Evolutionary conservation across 2,797 vertebrate genomes (phyloP).

Genomic region (Lates japonicus): DNA sequence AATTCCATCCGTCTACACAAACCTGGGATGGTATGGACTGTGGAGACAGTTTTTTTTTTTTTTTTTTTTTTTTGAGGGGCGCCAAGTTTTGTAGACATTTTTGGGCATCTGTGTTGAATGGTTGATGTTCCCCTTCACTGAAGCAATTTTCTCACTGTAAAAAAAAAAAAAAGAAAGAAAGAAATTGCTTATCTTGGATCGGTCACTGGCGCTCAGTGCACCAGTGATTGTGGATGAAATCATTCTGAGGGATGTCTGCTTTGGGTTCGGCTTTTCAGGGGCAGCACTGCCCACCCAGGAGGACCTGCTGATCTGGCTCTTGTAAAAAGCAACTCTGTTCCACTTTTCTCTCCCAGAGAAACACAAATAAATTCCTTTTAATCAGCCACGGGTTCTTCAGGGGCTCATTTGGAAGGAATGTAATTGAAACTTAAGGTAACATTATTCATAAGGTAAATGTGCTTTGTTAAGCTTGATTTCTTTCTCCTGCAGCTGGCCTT

Average conservation of each 20-base stretch:
- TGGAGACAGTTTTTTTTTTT: slow-evolving; percentile 1
- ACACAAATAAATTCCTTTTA: slow-evolving; percentile 83
- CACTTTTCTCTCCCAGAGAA: slow-evolving; percentile 65
- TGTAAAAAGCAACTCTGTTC: slow-evolving; percentile 62
- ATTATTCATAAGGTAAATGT: slow-evolving; percentile 74
- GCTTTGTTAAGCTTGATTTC: slow-evolving; percentile 62
- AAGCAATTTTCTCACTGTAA: slow-evolving; percentile 35
- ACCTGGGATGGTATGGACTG: slow-evolving; percentile 33
- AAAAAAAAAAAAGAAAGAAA: not conserved
- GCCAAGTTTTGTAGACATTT: slow-evolving; percentile 33
- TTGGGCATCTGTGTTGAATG: slow-evolving; percentile 40
- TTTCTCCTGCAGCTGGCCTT: slow-evolving; percentile 51
- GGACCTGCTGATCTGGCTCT: slow-evolving; percentile 74
- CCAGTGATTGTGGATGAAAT: slow-evolving; percentile 64
- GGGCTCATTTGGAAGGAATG: slow-evolving; percentile 81
- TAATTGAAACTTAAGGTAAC: slow-evolving; percentile 78
- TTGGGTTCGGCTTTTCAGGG: slow-evolving; percentile 61
- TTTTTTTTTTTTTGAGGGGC: slow-evolving; percentile 16
- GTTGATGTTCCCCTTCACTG: slow-evolving; percentile 36
- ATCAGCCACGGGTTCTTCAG: slow-evolving; percentile 72
- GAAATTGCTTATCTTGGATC: slow-evolving; percentile 67
- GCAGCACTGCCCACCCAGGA: slow-evolving; percentile 75
- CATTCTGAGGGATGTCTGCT: slow-evolving; percentile 68
- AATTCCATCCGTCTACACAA: slow-evolving; percentile 60
- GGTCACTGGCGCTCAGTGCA: slow-evolving; percentile 32